Conservation (phyloP, 2,888 invertebrate genomes). For the Mycalesis mineus region DNA sequence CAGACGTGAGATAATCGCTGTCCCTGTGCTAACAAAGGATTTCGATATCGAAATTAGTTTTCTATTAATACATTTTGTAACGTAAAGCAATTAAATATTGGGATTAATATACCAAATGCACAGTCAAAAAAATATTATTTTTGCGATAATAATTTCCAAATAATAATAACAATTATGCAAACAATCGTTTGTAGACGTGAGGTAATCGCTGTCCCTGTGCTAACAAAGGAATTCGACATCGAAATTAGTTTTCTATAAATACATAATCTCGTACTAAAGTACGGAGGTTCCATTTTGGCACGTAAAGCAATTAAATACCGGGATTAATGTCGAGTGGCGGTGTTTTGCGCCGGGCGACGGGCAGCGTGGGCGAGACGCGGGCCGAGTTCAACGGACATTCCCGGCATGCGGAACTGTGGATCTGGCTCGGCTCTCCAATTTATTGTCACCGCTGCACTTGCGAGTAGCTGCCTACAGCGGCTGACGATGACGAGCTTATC, state of each 20-base stretch:
- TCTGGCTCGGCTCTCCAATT: slow-evolving; percentile 29
- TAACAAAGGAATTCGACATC: neutral
- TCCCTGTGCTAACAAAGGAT: neutral
- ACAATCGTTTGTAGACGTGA: too few species aligned
- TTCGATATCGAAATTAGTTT: neutral
- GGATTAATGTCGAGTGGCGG: slow-evolving; percentile 27
- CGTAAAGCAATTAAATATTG: slow-evolving; percentile 23
- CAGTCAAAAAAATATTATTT: too few species aligned
- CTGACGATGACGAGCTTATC: slow-evolving; percentile 15
- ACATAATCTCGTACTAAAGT: neutral
- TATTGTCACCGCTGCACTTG: slow-evolving; percentile 30
- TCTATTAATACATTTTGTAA: slow-evolving; percentile 13
- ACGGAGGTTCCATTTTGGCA: slow-evolving; percentile 20
- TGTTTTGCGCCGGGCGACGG: slow-evolving; percentile 18
- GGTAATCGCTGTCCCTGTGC: too few species aligned
- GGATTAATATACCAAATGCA: too few species aligned
- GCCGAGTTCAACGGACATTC: slow-evolving; percentile 63
- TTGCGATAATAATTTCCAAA: too few species aligned
- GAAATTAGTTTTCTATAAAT: neutral
- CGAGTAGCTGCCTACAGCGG: slow-evolving; percentile 2
- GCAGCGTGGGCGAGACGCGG: slow-evolving; percentile 44
- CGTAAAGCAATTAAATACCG: slow-evolving; percentile 24
- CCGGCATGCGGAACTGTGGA: slow-evolving; percentile 60
- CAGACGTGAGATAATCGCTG: too few species aligned
- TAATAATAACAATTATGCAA: too few species aligned